phyloP scores from a whole-genome alignment of 2,113 vertebrate genomes.

The Corythornis vintsioides region DNA sequence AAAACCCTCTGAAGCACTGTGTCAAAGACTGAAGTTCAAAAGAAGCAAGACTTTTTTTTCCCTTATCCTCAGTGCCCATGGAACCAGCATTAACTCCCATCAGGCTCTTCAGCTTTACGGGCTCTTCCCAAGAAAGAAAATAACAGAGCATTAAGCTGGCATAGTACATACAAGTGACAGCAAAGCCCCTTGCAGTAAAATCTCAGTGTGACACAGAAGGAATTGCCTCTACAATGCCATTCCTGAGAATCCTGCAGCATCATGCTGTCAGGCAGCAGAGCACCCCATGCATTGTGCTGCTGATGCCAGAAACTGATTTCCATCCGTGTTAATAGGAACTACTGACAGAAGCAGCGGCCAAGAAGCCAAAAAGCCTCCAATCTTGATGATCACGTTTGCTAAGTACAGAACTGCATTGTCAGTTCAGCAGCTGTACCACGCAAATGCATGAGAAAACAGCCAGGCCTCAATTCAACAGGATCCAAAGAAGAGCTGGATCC shows the following conservation, averaged over 20 bases:
- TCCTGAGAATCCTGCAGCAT: neutral
- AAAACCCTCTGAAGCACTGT: neutral
- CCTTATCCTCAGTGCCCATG: neutral
- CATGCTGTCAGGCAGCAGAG: neutral
- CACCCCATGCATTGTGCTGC: neutral
- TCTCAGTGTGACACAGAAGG: neutral
- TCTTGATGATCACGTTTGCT: neutral
- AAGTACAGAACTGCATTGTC: neutral
- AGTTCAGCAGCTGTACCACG: neutral
- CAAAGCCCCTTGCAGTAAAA: conserved; percentile 6
- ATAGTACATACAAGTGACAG: neutral
- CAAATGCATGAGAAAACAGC: neutral
- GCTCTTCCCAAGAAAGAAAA: neutral
- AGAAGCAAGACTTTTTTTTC: neutral
- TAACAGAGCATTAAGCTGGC: neutral
- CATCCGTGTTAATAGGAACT: conserved; percentile 42
- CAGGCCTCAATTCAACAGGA: neutral
- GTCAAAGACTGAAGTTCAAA: neutral
- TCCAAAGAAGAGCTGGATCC: neutral
- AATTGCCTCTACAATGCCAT: conserved; percentile 1
- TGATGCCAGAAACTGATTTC: conserved; percentile 6
- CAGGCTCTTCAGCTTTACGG: neutral
- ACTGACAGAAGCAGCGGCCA: neutral
- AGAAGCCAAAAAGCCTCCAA: conserved; percentile 9
- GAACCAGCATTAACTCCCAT: neutral